These are phyloP conservation scores for Rhabdophis nuchalis DNA, from an alignment of 2,797 vertebrate genomes.

Conservation along the genomic window DNA sequence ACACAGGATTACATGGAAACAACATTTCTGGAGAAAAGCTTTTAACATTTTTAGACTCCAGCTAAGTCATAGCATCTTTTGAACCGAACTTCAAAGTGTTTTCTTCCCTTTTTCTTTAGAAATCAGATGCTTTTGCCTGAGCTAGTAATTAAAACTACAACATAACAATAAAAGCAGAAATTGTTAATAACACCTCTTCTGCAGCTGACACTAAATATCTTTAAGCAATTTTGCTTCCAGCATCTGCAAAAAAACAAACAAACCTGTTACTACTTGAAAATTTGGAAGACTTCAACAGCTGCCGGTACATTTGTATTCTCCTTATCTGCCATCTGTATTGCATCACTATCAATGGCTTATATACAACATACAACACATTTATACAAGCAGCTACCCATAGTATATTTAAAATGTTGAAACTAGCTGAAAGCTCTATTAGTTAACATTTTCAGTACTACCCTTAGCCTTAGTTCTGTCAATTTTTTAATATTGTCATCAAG, in stretches of 20 bases:
- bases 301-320: slow-evolving; percentile 34
- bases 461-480: not conserved
- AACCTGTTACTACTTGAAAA: slow-evolving; percentile 16
- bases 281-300: not conserved
- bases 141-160: not conserved
- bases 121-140: not conserved
- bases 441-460: not conserved
- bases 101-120: not conserved
- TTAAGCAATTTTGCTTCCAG: not conserved
- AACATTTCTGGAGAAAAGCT: not conserved
- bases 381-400: not conserved
- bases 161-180: not conserved
- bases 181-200: not conserved
- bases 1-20: not conserved
- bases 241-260: not conserved
- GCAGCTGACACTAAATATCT: not conserved
- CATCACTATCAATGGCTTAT: slow-evolving; percentile 41
- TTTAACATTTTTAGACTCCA: not conserved
- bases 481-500: not conserved
- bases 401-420: slow-evolving; percentile 13
- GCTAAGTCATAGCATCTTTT: not conserved
- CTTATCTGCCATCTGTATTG: slow-evolving; percentile 16
- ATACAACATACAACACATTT: slow-evolving; percentile 25
- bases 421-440: not conserved
- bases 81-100: not conserved